A percentile compares a stretch with the other conserved stretches of the same genome.
phyloP scores from a whole-genome alignment of 2,888 invertebrate species.

The Polyploca ridens region DNA sequence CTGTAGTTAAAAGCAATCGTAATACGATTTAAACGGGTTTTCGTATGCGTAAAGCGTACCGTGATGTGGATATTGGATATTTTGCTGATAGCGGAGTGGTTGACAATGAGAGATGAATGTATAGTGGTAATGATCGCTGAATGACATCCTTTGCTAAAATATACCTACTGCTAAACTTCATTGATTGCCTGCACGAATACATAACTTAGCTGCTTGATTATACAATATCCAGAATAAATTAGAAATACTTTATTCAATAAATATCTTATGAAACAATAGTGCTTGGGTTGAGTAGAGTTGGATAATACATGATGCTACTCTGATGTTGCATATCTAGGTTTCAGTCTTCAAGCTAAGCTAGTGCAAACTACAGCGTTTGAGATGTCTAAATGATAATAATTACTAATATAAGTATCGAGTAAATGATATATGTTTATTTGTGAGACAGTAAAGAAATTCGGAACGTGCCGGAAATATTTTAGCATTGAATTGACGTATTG shows the following conservation, averaged over 20 bases:
- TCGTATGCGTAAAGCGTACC: slow-evolving; percentile 61
- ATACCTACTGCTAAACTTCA: background rate
- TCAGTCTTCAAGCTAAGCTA: background rate
- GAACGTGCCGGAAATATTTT: background rate
- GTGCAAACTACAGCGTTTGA: background rate
- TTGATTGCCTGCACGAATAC: background rate
- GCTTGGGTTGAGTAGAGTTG: slow-evolving; percentile 3
- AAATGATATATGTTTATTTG: background rate
- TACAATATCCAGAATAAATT: background rate
- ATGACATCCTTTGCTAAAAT: slow-evolving; percentile 29
- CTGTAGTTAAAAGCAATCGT: slow-evolving; percentile 56
- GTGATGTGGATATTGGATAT: slow-evolving; percentile 62
- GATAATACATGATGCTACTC: background rate
- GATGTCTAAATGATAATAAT: background rate
- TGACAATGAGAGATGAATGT: slow-evolving; percentile 63
- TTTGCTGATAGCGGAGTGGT: slow-evolving; percentile 51
- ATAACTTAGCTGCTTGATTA: background rate
- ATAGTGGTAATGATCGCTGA: slow-evolving; percentile 44
- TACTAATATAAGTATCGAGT: background rate
- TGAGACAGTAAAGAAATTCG: background rate
- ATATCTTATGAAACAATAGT: background rate
- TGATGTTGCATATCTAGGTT: background rate
- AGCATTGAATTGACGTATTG: background rate
- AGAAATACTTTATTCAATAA: background rate
- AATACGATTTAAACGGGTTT: slow-evolving; percentile 62